A percentile compares a stretch with the other conserved stretches of the same genome.
Evolutionary conservation across 2,888 invertebrate genomes (phyloP).

Genomic region (Calameuta filiformis): DNA sequence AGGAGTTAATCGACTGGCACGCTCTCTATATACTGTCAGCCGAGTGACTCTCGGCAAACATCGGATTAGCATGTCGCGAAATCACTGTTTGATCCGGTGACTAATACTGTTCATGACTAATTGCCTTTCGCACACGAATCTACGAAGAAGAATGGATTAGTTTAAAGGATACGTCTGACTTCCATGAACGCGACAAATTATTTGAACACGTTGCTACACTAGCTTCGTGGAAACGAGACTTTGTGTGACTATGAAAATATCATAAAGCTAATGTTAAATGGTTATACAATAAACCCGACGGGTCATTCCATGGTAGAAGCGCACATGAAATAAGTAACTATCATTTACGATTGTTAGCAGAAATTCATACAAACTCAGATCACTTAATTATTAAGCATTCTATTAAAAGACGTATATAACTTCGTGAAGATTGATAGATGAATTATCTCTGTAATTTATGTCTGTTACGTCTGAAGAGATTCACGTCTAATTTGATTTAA

Average conservation of each 20-base stretch:
- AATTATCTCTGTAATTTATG: not conserved
- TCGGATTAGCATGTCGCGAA: not conserved
- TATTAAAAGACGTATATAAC: not conserved
- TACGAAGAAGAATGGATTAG: not conserved
- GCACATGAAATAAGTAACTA: not conserved
- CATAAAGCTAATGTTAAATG: not conserved
- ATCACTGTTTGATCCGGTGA: not conserved
- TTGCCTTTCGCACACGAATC: not conserved
- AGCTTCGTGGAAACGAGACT: not conserved
- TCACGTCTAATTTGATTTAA: not conserved
- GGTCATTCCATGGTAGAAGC: not conserved
- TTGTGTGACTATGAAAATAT: not conserved
- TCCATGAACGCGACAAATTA: not conserved
- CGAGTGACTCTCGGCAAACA: not conserved
- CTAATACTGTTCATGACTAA: not conserved
- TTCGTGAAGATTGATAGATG: not conserved
- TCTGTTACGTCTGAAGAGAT: not conserved
- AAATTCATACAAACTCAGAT: not conserved
- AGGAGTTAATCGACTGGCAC: not conserved
- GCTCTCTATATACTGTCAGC: not conserved
- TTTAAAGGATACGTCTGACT: not conserved
- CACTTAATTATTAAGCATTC: not conserved
- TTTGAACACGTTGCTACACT: not conserved
- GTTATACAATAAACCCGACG: not conserved
- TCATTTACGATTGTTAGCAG: not conserved